A percentile compares a stretch with the other conserved stretches of the same genome.
Evolutionary conservation across 2,888 invertebrate species (phyloP).

Genomic region (Cerastis rubricosa): DNA sequence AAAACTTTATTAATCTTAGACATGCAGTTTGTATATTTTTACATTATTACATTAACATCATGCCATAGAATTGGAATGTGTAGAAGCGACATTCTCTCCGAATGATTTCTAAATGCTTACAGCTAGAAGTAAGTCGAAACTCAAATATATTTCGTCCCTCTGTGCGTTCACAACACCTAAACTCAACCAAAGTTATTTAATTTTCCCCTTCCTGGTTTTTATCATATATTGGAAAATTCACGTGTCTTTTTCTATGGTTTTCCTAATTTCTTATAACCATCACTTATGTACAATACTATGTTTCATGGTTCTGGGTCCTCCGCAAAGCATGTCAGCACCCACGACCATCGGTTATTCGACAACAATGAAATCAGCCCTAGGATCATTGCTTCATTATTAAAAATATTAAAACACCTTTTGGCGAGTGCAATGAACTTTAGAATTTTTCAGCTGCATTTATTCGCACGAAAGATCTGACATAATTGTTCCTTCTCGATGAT

Average conservation of each 20-base stretch:
- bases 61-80: not conserved
- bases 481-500: not conserved
- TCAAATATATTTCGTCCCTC: not conserved
- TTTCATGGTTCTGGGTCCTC: not conserved
- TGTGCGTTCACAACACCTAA: not conserved
- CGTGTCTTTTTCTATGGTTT: not conserved
- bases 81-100: not conserved
- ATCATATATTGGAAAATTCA: not conserved
- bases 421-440: not conserved
- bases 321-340: not conserved
- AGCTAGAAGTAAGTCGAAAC: not conserved
- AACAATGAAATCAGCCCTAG: not conserved
- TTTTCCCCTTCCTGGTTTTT: not conserved
- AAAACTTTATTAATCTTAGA: slow-evolving; percentile 55
- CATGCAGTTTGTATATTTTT: slow-evolving; percentile 59
- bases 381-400: not conserved
- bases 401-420: not conserved
- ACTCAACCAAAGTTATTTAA: not conserved
- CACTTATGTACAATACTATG: not conserved
- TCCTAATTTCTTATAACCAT: not conserved
- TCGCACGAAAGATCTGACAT: not conserved
- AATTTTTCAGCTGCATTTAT: not conserved
- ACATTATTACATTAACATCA: slow-evolving; percentile 39
- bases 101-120: not conserved
- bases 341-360: not conserved